Conservation (phyloP, 2,797 vertebrate genomes). For the Brotula barbata region DNA sequence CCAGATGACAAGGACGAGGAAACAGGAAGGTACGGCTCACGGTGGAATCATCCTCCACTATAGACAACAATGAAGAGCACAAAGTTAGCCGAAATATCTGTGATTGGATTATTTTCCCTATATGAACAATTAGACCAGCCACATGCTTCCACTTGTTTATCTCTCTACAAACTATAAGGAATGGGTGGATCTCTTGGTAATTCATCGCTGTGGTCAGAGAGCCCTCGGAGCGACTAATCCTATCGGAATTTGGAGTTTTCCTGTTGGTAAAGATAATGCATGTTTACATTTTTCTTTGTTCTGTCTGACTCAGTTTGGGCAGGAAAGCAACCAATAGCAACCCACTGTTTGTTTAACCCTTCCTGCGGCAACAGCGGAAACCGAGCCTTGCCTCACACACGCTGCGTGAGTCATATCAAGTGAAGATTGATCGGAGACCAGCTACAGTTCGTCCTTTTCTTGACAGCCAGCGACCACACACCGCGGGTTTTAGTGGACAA, state of each 20-base stretch:
- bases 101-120: background rate
- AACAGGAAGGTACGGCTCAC: background rate
- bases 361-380: conserved; percentile 67
- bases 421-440: conserved; percentile 35
- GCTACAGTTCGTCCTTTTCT: conserved; percentile 3
- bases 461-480: too few relatives aligned
- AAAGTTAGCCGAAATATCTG: background rate
- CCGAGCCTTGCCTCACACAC: conserved; percentile 49
- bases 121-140: background rate
- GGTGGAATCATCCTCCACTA: background rate
- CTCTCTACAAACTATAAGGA: background rate
- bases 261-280: conserved; percentile 54
- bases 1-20: conserved; percentile 9
- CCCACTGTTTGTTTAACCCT: conserved; percentile 67
- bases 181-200: conserved; percentile 12
- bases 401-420: conserved; percentile 57
- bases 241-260: conserved; percentile 42
- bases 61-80: background rate
- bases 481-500: too few relatives aligned
- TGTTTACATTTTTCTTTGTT: conserved; percentile 71
- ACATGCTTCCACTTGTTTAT: too few relatives aligned
- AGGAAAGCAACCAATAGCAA: conserved; percentile 61
- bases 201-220: conserved; percentile 14
- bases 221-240: conserved; percentile 25
- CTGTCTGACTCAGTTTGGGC: conserved; percentile 60